These are phyloP conservation scores for Cacatua alba DNA, from an alignment of 2,113 vertebrate genomes.

Conservation along the genomic window DNA sequence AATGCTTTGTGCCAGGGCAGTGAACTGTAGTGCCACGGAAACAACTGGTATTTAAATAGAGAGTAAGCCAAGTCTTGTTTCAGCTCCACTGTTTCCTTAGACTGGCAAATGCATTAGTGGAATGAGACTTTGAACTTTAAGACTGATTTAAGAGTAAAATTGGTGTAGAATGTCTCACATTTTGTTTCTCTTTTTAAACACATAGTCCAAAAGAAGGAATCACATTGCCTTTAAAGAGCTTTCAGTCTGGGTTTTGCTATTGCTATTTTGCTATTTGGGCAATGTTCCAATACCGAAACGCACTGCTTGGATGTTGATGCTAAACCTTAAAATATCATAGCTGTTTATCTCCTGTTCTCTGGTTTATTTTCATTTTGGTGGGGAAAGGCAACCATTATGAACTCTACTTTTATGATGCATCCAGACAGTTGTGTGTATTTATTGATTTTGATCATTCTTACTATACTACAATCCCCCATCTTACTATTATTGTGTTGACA, in stretches of 20 bases:
- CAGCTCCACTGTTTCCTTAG: not conserved
- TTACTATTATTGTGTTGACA: constrained; percentile 13
- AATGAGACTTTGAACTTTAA: not conserved
- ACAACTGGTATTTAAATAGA: not conserved
- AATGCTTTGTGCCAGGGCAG: not conserved
- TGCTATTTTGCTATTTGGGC: not conserved
- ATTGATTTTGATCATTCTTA: constrained; percentile 23
- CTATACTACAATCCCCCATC: not conserved
- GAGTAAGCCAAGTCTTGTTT: not conserved
- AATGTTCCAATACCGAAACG: not conserved
- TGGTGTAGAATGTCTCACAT: not conserved
- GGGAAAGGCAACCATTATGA: not conserved
- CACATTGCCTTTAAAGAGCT: not conserved
- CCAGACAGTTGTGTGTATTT: not conserved
- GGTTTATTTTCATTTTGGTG: not conserved
- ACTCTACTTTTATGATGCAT: not conserved
- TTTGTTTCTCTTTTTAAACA: not conserved
- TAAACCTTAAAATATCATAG: not conserved
- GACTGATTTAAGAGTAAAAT: not conserved
- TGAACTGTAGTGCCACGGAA: not conserved
- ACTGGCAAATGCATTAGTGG: not conserved
- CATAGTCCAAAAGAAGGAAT: not conserved
- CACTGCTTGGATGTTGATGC: not conserved
- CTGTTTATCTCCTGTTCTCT: not conserved
- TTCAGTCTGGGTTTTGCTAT: not conserved